Percentiles rank a stretch among this genome's conserved stretches.
Evolutionary conservation across 1,140 invertebrate genomes (phyloP).

Genomic region (Hyles vespertilio): DNA sequence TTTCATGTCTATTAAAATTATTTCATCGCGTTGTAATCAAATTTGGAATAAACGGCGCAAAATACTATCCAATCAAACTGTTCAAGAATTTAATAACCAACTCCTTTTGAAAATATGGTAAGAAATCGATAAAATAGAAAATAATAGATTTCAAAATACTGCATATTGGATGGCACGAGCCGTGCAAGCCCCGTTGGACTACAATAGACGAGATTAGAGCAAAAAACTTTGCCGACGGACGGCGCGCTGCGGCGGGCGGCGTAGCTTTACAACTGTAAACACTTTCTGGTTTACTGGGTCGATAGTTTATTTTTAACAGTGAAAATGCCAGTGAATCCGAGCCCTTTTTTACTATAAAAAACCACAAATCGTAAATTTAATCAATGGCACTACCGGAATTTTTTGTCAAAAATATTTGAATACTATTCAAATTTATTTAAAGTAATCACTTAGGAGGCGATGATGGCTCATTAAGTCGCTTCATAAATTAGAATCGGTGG

Average conservation of each 20-base stretch:
- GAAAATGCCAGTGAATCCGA: conserved; percentile 56
- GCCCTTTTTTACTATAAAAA: conserved; percentile 17
- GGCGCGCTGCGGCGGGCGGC: conserved; percentile 20
- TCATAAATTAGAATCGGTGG: conserved; percentile 4
- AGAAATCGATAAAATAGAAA: too few species aligned
- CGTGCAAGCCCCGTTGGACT: too few species aligned
- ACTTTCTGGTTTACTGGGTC: conserved; percentile 66
- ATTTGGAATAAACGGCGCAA: too few species aligned
- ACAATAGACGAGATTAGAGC: conserved; percentile 12
- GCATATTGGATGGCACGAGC: too few species aligned
- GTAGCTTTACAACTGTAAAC: conserved; percentile 18
- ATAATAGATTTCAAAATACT: too few species aligned
- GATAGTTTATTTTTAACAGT: conserved; percentile 47
- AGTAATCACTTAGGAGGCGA: conserved; percentile 7
- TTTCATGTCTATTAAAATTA: too few species aligned
- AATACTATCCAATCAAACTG: too few species aligned
- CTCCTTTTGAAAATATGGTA: too few species aligned
- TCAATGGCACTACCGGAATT: too few species aligned
- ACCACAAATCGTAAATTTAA: background rate
- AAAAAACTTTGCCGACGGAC: conserved; percentile 47
- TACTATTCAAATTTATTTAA: conserved; percentile 21
- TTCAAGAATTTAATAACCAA: too few species aligned
- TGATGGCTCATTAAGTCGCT: conserved; percentile 8
- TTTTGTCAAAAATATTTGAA: background rate
- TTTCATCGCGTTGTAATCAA: too few species aligned